Base-by-base conservation (phyloP, 2,113 vertebrate species). In the Chaetops frenatus region DNA sequence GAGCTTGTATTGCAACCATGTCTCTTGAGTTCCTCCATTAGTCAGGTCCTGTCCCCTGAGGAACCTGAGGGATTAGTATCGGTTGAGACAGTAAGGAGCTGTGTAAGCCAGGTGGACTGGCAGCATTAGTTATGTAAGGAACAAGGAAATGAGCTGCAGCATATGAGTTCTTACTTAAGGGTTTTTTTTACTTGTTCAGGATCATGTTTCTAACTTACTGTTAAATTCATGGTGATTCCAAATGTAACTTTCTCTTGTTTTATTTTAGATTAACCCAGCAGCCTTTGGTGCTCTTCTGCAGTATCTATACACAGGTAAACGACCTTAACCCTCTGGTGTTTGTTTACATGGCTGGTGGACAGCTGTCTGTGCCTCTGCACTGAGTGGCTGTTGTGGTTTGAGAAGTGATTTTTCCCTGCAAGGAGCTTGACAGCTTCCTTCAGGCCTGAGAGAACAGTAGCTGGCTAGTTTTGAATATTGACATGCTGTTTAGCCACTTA, bases 261-360 rank as follows among this genome's bases (percentile, higher is more conserved):
- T 86, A 81, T 98, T 97, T 65, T 94, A 99, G 99, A 98, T 99
- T 56, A 99, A 99, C 80, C 99, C 99, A 33, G 98, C 99, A 94
- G 99, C 99, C 13, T 99, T 99, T 89, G 98, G 98, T 71, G 98
- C 99, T 73, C 98, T 99, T 84, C 96, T 99, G 95, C 99, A 99
- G 86, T 99, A 99, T 97, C 97, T 99, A 7, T 99, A 99, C 92
- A 99, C 99, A 98, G 99, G 99, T 99, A 96, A 97, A 96, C 45
- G 18, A 31, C 36, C 28, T 74, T 78, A 2, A 2, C 40, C 38
- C 12, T 73, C 15, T 92, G 4, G 4, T 71, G 29, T 51, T 6
- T 29, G n/a, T 76, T 10, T 48, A 4, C 5, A 2, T 31, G 29
- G 50, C 56, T 91, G 88, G 28, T n/a, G 35, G 51, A 56, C 50